Evolutionary conservation across 2,113 vertebrate species (phyloP), one percentile per base, ranked within the genome.

Genomic region (Leptodactylus fuscus): DNA sequence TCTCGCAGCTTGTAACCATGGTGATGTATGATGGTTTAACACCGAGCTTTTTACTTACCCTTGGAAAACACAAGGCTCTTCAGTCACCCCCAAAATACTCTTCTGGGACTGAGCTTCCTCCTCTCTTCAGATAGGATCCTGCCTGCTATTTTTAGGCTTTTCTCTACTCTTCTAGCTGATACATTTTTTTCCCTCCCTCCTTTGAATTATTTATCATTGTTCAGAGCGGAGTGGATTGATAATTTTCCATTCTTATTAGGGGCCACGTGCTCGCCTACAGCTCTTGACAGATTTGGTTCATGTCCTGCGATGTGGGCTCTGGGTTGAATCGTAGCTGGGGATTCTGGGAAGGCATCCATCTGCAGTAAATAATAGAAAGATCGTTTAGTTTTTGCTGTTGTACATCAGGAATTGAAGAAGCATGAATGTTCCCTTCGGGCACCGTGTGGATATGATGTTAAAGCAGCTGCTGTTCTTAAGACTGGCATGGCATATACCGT

Each of bases 131-230:
- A 15, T n/a, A 36, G 16, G n/a, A 48, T 29, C n/a, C 16, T 36
- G 20, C n/a, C 3, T 51, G 46, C 80, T 82, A 82, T 82, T 71
- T 71, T 82, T 82, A 71, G 65, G 12, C n/a, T 65, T 77, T 44
- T 44, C 36, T 91, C 90, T 90, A 55, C n/a, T 41, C 69, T 41
- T 89, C 87, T 89, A 93, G 91, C 87, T 91, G 51, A 60, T 79
- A n/a, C n/a, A n/a, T n/a, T n/a, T 80, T 20, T 36, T 87, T 91
- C 92, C 90, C 91, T 90, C 86, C 89, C 85, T 86, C 89, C 85
- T 89, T 93, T 94, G 92, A 93, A 93, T 94, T 93, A 94, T 94
- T 94, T 92, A 93, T 89, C 92, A 86, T 86, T 62, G 83, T 88
- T 89, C 71, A 87, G 89, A 92, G 87, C 89, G 89, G 91, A 93